A percentile compares a stretch with the other conserved stretches of the same genome.
Conservation (phyloP, 2,113 vertebrate species). For the Podilymbus podiceps region DNA sequence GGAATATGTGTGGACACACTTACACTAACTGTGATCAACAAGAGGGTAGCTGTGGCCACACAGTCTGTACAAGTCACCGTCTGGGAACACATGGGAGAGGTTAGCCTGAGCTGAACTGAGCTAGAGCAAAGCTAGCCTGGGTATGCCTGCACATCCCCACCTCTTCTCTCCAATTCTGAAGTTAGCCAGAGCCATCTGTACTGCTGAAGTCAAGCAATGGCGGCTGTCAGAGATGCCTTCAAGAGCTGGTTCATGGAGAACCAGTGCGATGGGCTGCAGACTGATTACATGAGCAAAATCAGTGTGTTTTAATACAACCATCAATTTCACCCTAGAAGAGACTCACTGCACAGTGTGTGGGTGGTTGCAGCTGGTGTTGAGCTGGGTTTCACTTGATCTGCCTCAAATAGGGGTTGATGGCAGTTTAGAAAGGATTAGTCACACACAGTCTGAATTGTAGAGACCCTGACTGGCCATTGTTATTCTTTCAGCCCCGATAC, state of each 20-base stretch:
- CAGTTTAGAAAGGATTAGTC: not conserved
- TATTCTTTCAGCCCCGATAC: not conserved
- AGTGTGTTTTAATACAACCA: not conserved
- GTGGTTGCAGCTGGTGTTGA: not conserved
- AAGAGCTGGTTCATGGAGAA: not conserved
- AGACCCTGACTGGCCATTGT: not conserved
- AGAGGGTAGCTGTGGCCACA: not conserved
- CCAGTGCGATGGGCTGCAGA: not conserved
- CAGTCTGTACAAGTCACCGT: not conserved
- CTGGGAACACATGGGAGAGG: not conserved
- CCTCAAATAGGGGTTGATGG: not conserved
- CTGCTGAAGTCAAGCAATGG: not conserved
- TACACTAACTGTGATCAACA: not conserved
- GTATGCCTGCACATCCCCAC: not conserved
- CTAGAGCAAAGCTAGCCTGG: not conserved
- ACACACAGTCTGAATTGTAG: not conserved
- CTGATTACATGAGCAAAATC: not conserved
- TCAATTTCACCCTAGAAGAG: not conserved
- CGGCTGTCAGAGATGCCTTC: not conserved
- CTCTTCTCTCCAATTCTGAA: not conserved
- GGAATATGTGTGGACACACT: not conserved
- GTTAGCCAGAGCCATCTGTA: not conserved
- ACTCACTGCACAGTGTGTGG: not conserved
- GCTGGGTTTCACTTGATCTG: not conserved
- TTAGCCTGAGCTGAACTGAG: not conserved